Evolutionary conservation across 1,140 invertebrate species (phyloP).

Genomic region (Chrysopa pallens): DNA sequence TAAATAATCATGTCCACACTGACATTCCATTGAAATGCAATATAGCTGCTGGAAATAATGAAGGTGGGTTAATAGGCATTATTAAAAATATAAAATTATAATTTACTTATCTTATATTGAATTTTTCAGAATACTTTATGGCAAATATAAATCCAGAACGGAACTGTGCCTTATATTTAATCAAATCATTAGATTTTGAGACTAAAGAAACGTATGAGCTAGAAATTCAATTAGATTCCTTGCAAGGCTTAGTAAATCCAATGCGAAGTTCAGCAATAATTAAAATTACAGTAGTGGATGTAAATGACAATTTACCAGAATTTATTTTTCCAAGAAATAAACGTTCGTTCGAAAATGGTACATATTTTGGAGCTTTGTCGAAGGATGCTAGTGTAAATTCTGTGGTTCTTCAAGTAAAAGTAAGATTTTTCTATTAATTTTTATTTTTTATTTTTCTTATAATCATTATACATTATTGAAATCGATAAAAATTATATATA

Average conservation of each 20-base stretch:
- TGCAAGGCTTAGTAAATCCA: slow-evolving; percentile 57
- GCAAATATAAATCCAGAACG: slow-evolving; percentile 53
- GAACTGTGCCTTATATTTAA: slow-evolving; percentile 58
- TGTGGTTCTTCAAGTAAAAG: slow-evolving; percentile 46
- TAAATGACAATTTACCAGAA: slow-evolving; percentile 71
- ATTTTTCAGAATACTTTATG: slow-evolving; percentile 43
- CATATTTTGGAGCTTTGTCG: slow-evolving; percentile 55
- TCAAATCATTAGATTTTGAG: slow-evolving; percentile 56
- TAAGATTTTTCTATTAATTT: slow-evolving; percentile 23
- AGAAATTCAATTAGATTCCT: slow-evolving; percentile 55
- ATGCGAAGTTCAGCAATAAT: slow-evolving; percentile 53
- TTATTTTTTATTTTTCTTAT: too few species aligned
- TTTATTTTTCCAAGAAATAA: slow-evolving; percentile 46
- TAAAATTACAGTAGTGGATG: slow-evolving; percentile 64
- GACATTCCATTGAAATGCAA: slow-evolving; percentile 54
- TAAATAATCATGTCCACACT: slow-evolving; percentile 45
- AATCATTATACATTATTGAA: too few species aligned
- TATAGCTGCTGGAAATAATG: slow-evolving; percentile 49
- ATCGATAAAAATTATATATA: too few species aligned
- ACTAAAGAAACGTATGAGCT: slow-evolving; percentile 48
- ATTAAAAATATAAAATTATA: slow-evolving; percentile 1
- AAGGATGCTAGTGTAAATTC: slow-evolving; percentile 48
- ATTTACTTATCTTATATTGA: slow-evolving; percentile 3
- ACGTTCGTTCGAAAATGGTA: slow-evolving; percentile 24
- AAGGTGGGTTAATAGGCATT: slow-evolving; percentile 18